A percentile compares a stretch with the other conserved stretches of the same genome.
phyloP scores from a whole-genome alignment of 2,113 vertebrate genomes.

The Sylvia atricapilla region DNA sequence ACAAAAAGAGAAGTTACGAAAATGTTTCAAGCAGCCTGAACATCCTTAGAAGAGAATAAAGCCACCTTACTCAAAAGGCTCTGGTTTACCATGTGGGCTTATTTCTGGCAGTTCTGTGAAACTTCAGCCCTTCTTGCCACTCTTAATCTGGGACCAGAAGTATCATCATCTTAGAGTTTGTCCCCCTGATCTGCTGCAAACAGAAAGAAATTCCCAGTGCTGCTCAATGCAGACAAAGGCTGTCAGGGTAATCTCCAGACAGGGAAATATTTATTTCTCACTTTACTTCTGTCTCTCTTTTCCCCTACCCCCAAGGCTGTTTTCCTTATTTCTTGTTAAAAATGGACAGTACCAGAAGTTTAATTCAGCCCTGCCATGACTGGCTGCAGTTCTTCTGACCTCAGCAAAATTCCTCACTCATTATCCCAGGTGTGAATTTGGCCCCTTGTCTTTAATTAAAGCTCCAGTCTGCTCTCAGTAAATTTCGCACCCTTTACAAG shows the following conservation, averaged over 20 bases:
- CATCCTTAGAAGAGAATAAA: not conserved
- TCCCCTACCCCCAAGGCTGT: not conserved
- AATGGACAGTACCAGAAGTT: constrained; percentile 16
- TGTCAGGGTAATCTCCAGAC: not conserved
- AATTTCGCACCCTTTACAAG: constrained; percentile 56
- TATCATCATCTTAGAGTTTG: not conserved
- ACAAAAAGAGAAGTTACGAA: not conserved
- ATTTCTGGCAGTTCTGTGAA: not conserved
- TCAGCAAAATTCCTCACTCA: not conserved
- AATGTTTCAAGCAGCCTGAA: not conserved
- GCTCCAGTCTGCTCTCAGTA: constrained; percentile 48
- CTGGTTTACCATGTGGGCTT: not conserved
- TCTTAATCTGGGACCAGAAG: not conserved
- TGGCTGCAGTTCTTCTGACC: constrained; percentile 6
- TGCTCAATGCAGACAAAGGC: not conserved
- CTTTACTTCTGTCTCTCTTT: not conserved
- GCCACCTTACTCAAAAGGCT: not conserved
- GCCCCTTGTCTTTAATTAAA: constrained; percentile 75
- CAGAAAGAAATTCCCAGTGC: not conserved
- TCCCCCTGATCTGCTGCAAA: not conserved
- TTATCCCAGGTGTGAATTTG: constrained; percentile 50
- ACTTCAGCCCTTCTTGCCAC: not conserved
- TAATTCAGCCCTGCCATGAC: not conserved
- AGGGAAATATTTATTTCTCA: not conserved
- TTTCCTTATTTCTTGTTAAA: constrained; percentile 11